Percentiles rank a stretch among this genome's conserved stretches.
Evolutionary conservation across 2,113 vertebrate species (phyloP).

Genomic region (Cariama cristata): DNA sequence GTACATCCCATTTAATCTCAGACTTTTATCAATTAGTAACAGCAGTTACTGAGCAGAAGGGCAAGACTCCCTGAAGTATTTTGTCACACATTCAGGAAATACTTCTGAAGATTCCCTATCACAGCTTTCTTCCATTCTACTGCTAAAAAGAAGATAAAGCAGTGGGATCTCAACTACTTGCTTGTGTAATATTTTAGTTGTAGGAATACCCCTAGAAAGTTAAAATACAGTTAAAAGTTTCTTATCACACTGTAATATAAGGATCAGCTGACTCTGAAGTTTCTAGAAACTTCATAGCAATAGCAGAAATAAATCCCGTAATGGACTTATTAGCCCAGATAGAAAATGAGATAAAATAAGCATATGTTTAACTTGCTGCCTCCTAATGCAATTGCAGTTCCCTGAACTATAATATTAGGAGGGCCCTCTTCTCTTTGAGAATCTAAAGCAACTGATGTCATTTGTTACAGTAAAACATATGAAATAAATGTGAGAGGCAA

Average conservation of each 20-base stretch:
- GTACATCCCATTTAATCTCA: background rate
- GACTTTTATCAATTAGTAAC: background rate
- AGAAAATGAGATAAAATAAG: background rate
- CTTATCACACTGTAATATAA: background rate
- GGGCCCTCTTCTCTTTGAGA: background rate
- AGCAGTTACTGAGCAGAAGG: background rate
- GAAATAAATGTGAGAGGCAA: background rate
- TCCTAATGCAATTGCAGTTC: background rate
- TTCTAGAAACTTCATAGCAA: background rate
- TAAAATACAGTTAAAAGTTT: background rate
- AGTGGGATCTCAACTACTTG: background rate
- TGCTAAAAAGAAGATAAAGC: background rate
- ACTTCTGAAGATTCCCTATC: background rate
- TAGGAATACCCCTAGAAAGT: background rate
- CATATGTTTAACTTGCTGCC: background rate
- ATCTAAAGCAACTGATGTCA: background rate
- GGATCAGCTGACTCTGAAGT: background rate
- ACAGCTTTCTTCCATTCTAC: background rate
- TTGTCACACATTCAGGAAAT: background rate
- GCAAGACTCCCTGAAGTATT: background rate
- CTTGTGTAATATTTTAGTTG: background rate
- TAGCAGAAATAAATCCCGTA: background rate
- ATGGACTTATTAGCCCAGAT: background rate
- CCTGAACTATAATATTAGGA: background rate
- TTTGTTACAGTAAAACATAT: background rate